Base-by-base conservation (phyloP, 2,888 invertebrate species). In the Meteorus cinctellus region DNA sequence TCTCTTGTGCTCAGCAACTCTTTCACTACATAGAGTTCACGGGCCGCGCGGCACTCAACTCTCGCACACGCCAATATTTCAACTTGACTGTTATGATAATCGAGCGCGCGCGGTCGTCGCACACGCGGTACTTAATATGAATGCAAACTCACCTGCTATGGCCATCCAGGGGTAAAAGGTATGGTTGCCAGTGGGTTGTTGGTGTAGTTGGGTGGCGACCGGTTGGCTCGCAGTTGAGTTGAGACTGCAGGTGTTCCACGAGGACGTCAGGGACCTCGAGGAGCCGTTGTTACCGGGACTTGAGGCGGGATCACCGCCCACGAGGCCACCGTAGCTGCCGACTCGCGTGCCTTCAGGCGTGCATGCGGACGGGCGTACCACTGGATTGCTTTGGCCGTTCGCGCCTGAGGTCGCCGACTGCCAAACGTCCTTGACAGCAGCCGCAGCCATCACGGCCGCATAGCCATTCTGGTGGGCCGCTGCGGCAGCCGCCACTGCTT, bases 131-230 rank as follows among this genome's bases (percentile, higher is more conserved):
- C 63, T 65, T 68, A 24, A 34, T 74, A 62, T 68, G 68, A 67
- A 74, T 71, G 60, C 63, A 72, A 75, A 93, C 96, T 94, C 91
- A 97, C 97, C 97, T 97, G 97, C 97, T 93, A 97, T 97, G 92
- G 97, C 97, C 97, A 97, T 97, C 97, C 97, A 97, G 86, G 97
- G 97, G 92, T 97, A 97, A 92, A 97, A 97, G 89, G 97, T 97
- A 93, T 97, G 97, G 91, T 94, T 96, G 91, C 93, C 94, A 90
- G 95, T 93, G 91, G 96, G 96, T 91, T 97, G 97, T 89, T 92
- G 92, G 91, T 96, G 96, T 84, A 96, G 94, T 89, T 95, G 96
- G 85, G 96, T 95, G 70, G 94, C 94, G 81, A 92, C 92, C 82
- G 94, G 93, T 90, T 94, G 94, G 88, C 95, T 93, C 81, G 95